Evolutionary conservation across 2,888 invertebrate species (phyloP).

Genomic region (Polyommatus iphigenia): DNA sequence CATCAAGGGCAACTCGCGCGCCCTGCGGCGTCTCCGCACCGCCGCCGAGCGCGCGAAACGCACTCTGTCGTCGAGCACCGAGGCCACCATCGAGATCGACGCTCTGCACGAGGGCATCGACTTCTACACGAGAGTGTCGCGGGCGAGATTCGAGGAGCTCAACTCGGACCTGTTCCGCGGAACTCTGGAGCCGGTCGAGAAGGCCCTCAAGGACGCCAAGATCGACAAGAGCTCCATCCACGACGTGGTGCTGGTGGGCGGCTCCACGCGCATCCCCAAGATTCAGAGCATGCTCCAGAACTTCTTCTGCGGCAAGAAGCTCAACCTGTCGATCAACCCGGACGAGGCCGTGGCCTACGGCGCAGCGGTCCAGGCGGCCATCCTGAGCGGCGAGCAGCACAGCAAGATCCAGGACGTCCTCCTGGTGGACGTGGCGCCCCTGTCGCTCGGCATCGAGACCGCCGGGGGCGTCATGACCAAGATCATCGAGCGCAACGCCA

Average conservation of each 20-base stretch:
- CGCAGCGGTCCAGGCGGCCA: conserved; percentile 87
- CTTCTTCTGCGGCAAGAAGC: conserved; percentile 86
- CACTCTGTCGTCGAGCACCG: conserved; percentile 87
- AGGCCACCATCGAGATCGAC: conserved; percentile 87
- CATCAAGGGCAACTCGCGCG: conserved; percentile 82
- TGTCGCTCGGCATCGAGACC: conserved; percentile 88
- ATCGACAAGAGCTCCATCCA: conserved; percentile 87
- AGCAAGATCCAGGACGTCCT: conserved; percentile 85
- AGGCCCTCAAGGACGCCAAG: conserved; percentile 88
- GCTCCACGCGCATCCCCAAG: conserved; percentile 90
- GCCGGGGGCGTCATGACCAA: conserved; percentile 90
- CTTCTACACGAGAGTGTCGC: conserved; percentile 83
- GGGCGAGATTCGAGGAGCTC: conserved; percentile 88
- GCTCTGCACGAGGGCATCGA: conserved; percentile 87
- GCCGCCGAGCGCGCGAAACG: conserved; percentile 89
- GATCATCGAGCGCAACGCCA: conserved; percentile 85
- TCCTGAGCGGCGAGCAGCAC: conserved; percentile 86
- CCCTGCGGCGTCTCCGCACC: conserved; percentile 85
- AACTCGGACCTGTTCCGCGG: conserved; percentile 86
- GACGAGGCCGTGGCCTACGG: conserved; percentile 91
- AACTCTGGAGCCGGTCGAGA: conserved; percentile 88
- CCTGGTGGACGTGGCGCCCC: conserved; percentile 80
- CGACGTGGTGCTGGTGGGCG: conserved; percentile 90
- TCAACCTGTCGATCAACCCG: conserved; percentile 88
- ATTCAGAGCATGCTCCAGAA: conserved; percentile 87